Base-by-base conservation (phyloP, 2,797 vertebrate genomes). In the Gallirallus australis region DNA sequence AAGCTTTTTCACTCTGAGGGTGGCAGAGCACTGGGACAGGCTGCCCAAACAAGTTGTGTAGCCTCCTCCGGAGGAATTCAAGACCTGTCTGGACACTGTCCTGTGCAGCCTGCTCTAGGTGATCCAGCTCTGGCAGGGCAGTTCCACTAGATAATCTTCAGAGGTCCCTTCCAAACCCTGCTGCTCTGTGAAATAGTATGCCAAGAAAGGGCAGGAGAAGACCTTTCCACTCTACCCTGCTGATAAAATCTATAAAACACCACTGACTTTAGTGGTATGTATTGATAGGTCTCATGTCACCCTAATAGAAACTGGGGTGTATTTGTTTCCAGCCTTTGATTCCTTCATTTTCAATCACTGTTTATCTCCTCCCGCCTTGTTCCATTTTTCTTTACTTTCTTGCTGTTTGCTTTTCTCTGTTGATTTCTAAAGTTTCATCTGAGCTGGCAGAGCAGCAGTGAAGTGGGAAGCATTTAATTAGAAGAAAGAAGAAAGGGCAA, bases 391-490 rank as follows among this genome's bases (percentile, higher is more conserved):
- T 91, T 88, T 88, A 37, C 21, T 89, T 90, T 71, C 47, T 80
- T 68, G 27, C 27, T 66, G 25, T 80, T 91, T 88, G 50, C 35
- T 72, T 88, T 61, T 63, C 35, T 87, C 80, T 85, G 75, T 93
- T 86, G 75, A 76, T 86, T 92, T 89, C 57, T 64, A 82, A 79
- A 71, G 25, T 64, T 93, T 64, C 60, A 33, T 79, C 30, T 68
- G 80, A 93, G 82, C 66, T 90, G 56, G 79, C 66, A 93, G 75
- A 95, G 56, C 86, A 95, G 86, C 95, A 96, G 28, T 89, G 60
- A 81, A 94, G 95, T 95, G 70, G 76, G 93, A 92, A 94, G 93
- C 37, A 23, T 88, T 92, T 92, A 92, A 93, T 89, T 86, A 96
- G 63, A 88, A 69, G 33, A 84, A 28, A 80, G 31, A 71, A 85